A percentile compares a stretch with the other conserved stretches of the same genome.
These are phyloP conservation scores for Ricordea florida DNA, from an alignment of 92 coral and sea anemone species.

Conservation along the genomic window DNA sequence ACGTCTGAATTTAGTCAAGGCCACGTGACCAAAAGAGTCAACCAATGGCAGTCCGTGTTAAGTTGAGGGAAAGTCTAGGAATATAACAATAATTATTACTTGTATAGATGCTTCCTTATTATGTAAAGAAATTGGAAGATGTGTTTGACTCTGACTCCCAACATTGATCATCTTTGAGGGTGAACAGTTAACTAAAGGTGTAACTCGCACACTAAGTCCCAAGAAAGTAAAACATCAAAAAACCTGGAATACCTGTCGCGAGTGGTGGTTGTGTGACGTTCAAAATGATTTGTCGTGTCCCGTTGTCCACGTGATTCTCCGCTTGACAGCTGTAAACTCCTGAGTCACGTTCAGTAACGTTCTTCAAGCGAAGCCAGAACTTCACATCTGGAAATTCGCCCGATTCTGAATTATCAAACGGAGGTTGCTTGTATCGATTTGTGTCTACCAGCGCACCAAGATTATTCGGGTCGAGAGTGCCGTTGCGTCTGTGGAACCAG, in stretches of 20 bases:
- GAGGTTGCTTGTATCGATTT: background rate
- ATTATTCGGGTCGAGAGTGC: background rate
- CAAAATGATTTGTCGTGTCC: background rate
- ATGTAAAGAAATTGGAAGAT: no score
- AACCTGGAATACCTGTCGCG: slow-evolving; percentile 1
- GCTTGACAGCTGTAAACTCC: slow-evolving; percentile 71
- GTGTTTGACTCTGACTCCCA: no score
- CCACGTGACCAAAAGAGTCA: no score
- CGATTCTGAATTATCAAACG: background rate
- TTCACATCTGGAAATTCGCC: background rate
- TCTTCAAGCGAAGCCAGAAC: slow-evolving; percentile 5
- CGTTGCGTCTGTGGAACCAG: slow-evolving; percentile 1
- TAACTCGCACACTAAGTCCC: no score
- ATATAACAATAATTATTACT: no score
- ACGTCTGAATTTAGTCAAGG: no score
- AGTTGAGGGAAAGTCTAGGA: no score
- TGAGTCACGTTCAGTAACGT: slow-evolving; percentile 37
- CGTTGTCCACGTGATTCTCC: slow-evolving; percentile 36
- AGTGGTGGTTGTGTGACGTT: background rate
- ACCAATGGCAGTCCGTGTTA: no score
- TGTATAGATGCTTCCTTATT: no score
- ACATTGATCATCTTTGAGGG: no score
- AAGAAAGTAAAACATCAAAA: no score
- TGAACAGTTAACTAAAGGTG: no score
- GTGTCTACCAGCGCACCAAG: background rate